Base-by-base conservation (phyloP, 2,113 vertebrate genomes). In the Sprattus sprattus region DNA sequence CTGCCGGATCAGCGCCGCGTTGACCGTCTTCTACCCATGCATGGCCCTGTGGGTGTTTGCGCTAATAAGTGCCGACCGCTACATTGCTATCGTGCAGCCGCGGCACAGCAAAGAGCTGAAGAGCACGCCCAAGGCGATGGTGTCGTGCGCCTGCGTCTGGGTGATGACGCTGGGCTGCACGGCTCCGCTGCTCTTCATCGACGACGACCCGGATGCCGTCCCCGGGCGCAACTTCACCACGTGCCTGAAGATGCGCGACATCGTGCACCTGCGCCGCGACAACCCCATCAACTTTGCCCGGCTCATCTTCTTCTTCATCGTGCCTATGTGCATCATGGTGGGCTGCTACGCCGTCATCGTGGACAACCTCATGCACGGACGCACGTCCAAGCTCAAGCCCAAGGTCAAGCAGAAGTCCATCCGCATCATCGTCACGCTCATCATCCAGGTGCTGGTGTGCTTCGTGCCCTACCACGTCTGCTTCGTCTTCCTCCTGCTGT, bases 371-470 rank as follows among this genome's bases (percentile, higher is more conserved):
- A 92, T 98, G 47, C 96, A 91, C 0, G 98, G 98, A 0, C 95
- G 93, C 85, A 98, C 96, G 39, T 99, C 98, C 1, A 97, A 96
- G 87, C 94, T 99, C 88, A 99, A 99, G 85, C 97, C 98, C 5
- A 98, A 97, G 87, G 97, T 97, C 88, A 99, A 98, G 93, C 95
- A 97, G 91, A 99, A 99, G 92, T 99, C 98, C 1, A 97, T 99
- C 82, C 91, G 95, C 85, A 99, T 99, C 87, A 99, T 99, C 86
- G 85, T 98, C 81, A 99, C 98, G 0, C 93, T 99, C 54, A 96
- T 99, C 44, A 86, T 96, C 82, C 98, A 99, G 85, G 95, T 99
- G 87, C 90, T 99, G 78, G 39, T 97, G 81, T 99, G 98, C 86
- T 99, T 99, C 44, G 94, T 97, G 91, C 98, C 98, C 0, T 99